Evolutionary conservation across 1,140 invertebrate species (phyloP).

Genomic region (Drosophila oshimai): DNA sequence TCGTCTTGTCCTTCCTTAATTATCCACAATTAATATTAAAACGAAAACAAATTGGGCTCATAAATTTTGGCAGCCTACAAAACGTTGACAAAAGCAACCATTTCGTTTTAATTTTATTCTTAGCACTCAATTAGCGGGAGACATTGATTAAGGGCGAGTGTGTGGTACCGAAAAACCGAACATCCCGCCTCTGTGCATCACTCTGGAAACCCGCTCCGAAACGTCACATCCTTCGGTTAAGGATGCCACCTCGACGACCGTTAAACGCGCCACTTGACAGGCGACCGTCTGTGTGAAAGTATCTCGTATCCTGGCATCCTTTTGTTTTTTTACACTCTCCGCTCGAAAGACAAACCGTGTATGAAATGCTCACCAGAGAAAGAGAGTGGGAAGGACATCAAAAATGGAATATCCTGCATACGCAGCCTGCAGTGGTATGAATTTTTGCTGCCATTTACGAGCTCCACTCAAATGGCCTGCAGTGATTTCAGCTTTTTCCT

Average conservation of each 20-base stretch:
- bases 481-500: constrained; percentile 55
- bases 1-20: neutral
- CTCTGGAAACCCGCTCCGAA: neutral
- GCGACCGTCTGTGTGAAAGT: constrained; percentile 36
- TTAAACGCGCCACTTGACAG: constrained; percentile 44
- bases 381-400: neutral
- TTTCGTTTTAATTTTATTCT: constrained; percentile 22
- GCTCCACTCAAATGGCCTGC: constrained; percentile 48
- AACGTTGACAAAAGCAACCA: constrained; percentile 16
- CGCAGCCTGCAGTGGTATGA: constrained; percentile 22
- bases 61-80: constrained; percentile 8
- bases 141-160: constrained; percentile 16
- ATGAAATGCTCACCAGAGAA: constrained; percentile 26
- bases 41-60: constrained; percentile 1
- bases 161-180: neutral
- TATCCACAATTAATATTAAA: constrained; percentile 14
- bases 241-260: constrained; percentile 27
- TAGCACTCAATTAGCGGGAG: constrained; percentile 33
- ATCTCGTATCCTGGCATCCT: constrained; percentile 26
- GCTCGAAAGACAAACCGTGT: constrained; percentile 45
- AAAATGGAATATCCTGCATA: constrained; percentile 47
- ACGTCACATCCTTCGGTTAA: constrained; percentile 11
- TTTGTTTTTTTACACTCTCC: constrained; percentile 33
- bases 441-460: constrained; percentile 48
- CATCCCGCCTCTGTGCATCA: too few relatives aligned